These are phyloP conservation scores for Cairina moschata DNA, from an alignment of 2,113 vertebrate genomes.

Conservation along the genomic window DNA sequence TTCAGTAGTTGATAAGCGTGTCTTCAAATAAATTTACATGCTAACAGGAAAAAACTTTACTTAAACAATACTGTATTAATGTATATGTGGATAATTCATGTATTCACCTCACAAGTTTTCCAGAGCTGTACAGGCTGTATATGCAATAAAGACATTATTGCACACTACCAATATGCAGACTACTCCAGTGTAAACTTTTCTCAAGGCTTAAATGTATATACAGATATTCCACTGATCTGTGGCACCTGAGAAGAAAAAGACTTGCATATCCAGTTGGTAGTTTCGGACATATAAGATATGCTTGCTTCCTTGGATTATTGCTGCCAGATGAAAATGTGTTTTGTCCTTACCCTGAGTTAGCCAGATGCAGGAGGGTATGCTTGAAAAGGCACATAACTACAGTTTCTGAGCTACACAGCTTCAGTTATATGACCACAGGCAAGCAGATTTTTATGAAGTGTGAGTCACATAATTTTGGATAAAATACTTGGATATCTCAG, in stretches of 20 bases:
- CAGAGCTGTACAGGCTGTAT: background rate
- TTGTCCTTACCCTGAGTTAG: background rate
- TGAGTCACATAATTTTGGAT: background rate
- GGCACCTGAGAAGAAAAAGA: background rate
- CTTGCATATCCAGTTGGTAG: background rate
- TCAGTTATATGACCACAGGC: background rate
- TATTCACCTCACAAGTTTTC: background rate
- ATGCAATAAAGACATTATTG: background rate
- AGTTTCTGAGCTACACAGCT: background rate
- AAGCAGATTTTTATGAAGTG: background rate
- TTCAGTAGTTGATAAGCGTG: background rate
- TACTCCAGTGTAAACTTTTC: background rate
- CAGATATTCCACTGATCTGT: background rate
- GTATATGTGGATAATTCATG: rapidly evolving
- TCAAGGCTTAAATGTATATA: background rate
- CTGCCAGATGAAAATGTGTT: background rate
- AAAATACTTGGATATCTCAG: background rate
- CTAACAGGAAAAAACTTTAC: background rate
- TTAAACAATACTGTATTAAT: background rate
- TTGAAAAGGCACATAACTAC: background rate
- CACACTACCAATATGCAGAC: background rate
- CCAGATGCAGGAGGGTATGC: background rate
- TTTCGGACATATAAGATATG: background rate
- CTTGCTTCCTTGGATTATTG: background rate
- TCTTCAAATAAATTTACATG: background rate